phyloP scores from a whole-genome alignment of 2,888 invertebrate species.

The Nomada flava region DNA sequence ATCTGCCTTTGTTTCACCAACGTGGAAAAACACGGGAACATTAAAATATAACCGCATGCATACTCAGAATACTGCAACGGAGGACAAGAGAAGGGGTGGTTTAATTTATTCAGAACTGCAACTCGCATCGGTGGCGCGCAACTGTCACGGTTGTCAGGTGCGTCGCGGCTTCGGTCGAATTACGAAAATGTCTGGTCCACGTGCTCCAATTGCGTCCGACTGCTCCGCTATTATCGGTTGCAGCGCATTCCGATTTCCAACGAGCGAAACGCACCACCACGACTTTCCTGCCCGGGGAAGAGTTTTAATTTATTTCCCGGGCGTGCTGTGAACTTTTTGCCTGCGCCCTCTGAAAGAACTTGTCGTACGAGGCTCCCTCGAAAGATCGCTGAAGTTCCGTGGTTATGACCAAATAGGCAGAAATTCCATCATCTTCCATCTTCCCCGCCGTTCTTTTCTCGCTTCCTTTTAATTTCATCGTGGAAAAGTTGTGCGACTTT shows the following conservation, averaged over 20 bases:
- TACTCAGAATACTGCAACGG: slow-evolving; percentile 6
- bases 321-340: not conserved
- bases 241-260: slow-evolving; percentile 17
- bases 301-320: slow-evolving; percentile 32
- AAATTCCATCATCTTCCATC: not conserved
- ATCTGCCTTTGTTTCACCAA: not conserved
- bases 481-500: slow-evolving; percentile 1
- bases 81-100: slow-evolving; percentile 18
- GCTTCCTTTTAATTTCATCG: slow-evolving; percentile 7
- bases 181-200: slow-evolving; percentile 54
- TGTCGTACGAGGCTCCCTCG: not conserved
- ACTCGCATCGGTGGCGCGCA: slow-evolving; percentile 28
- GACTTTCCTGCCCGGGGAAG: not conserved
- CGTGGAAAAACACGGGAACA: not conserved
- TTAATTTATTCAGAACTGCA: slow-evolving; percentile 55
- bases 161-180: slow-evolving; percentile 45
- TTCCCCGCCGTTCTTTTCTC: not conserved
- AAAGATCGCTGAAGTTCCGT: not conserved
- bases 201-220: slow-evolving; percentile 42
- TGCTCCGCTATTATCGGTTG: slow-evolving; percentile 30
- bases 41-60: not conserved
- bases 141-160: slow-evolving; percentile 48
- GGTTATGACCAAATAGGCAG: not conserved
- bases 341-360: not conserved
- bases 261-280: not conserved